Evolutionary conservation across 2,888 invertebrate genomes (phyloP).

Genomic region (Silvanus unidentatus): DNA sequence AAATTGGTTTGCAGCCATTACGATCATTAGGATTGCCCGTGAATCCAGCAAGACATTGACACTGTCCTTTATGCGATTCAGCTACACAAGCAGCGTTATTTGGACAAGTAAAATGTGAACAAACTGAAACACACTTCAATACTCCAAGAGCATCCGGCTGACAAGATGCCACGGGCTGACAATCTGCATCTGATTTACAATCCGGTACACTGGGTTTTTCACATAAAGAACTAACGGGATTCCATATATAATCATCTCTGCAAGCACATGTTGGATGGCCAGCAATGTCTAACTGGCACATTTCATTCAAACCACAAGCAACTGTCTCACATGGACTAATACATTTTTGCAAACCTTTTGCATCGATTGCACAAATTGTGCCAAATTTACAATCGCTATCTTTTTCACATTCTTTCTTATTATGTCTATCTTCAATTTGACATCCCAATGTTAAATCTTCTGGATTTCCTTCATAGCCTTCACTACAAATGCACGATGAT

Average conservation of each 20-base stretch:
- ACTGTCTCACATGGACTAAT: constrained; percentile 73
- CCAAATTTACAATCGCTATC: constrained; percentile 69
- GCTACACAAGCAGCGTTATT: constrained; percentile 76
- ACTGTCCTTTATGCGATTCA: constrained; percentile 66
- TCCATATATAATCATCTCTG: constrained; percentile 72
- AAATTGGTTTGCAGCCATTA: constrained; percentile 71
- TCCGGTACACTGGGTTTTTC: constrained; percentile 85
- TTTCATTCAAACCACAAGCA: constrained; percentile 77
- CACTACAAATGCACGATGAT: constrained; percentile 79
- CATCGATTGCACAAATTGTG: constrained; percentile 61
- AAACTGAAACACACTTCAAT: constrained; percentile 73
- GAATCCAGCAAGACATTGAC: constrained; percentile 78
- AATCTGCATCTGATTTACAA: constrained; percentile 66
- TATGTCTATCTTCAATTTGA: constrained; percentile 59
- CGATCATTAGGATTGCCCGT: constrained; percentile 87
- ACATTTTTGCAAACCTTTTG: constrained; percentile 63
- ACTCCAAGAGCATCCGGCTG: constrained; percentile 80
- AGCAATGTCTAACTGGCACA: constrained; percentile 61
- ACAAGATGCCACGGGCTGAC: constrained; percentile 65
- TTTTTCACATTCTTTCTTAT: constrained; percentile 58
- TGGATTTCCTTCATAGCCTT: constrained; percentile 77
- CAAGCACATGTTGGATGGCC: constrained; percentile 76
- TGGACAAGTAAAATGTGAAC: constrained; percentile 77
- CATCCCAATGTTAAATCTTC: constrained; percentile 74
- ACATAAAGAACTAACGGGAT: constrained; percentile 73